Conservation (phyloP, 2,888 invertebrate species). For the Tipula lateralis region DNA sequence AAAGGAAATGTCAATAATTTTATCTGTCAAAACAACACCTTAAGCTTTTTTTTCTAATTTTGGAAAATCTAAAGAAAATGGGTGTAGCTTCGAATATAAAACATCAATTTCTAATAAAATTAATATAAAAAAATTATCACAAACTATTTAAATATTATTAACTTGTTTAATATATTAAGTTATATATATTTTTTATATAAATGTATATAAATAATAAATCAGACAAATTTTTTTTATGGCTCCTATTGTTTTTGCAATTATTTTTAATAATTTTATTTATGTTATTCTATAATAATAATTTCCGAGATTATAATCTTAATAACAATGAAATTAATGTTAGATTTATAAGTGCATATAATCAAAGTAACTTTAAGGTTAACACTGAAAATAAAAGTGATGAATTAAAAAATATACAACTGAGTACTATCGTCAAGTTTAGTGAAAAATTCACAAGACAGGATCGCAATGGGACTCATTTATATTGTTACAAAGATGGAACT, state of each 20-base stretch:
- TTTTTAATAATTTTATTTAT: conserved; percentile 39
- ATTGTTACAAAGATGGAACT: conserved; percentile 32
- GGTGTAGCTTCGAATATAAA: neutral
- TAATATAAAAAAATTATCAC: neutral
- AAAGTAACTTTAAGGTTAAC: neutral
- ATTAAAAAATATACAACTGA: neutral
- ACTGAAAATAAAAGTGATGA: neutral
- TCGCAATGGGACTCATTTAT: neutral
- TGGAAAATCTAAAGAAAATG: neutral
- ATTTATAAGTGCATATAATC: conserved; percentile 27
- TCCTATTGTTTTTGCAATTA: conserved; percentile 43
- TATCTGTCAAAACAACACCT: conserved; percentile 4
- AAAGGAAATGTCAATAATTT: conserved; percentile 26
- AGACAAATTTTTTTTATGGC: conserved; percentile 43
- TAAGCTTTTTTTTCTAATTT: neutral
- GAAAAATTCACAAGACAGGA: neutral
- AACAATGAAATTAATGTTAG: conserved; percentile 3
- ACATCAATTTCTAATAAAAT: neutral
- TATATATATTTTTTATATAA: conserved; percentile 6
- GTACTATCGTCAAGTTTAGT: neutral
- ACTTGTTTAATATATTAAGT: neutral
- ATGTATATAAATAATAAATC: conserved; percentile 30
- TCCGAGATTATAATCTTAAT: neutral
- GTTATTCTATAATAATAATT: conserved; percentile 7
- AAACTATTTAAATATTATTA: neutral